phyloP scores from a whole-genome alignment of 1,140 invertebrate genomes.

The Aphaenogaster ashmeadi region DNA sequence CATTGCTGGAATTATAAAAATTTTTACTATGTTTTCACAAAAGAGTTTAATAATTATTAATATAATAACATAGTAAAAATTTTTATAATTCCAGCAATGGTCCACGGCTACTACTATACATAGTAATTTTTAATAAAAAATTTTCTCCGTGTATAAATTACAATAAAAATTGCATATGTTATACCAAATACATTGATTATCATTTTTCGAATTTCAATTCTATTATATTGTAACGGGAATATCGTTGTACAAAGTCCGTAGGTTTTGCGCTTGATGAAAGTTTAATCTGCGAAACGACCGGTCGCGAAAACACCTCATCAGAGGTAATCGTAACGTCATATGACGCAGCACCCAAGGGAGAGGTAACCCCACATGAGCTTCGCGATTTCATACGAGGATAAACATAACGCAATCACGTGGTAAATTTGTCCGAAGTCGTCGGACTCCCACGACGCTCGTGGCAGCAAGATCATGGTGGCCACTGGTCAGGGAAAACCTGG shows the following conservation, averaged over 20 bases:
- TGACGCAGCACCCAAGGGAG: background rate
- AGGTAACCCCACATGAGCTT: slow-evolving; percentile 4
- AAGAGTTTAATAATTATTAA: too few relatives aligned
- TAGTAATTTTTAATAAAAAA: too few relatives aligned
- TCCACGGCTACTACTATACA: too few relatives aligned
- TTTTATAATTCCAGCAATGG: too few relatives aligned
- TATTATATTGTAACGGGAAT: background rate
- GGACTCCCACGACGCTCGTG: background rate
- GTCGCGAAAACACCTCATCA: background rate
- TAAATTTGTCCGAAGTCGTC: slow-evolving; percentile 7
- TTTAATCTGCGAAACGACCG: slow-evolving; percentile 18
- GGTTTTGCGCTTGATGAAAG: slow-evolving; percentile 28
- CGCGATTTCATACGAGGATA: slow-evolving; percentile 16
- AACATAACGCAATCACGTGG: slow-evolving; percentile 16
- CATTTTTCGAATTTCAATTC: background rate
- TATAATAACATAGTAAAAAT: too few relatives aligned
- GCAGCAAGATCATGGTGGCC: background rate
- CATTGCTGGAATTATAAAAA: too few relatives aligned
- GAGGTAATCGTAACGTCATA: background rate
- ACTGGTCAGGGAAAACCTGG: too few relatives aligned
- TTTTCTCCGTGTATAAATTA: too few relatives aligned
- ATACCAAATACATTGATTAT: background rate
- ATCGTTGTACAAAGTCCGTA: background rate
- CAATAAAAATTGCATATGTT: background rate
- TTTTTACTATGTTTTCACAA: too few relatives aligned